A percentile compares a stretch with the other conserved stretches of the same genome.
Evolutionary conservation across 2,888 invertebrate genomes (phyloP).

Genomic region (Leptopterna dolabrata): DNA sequence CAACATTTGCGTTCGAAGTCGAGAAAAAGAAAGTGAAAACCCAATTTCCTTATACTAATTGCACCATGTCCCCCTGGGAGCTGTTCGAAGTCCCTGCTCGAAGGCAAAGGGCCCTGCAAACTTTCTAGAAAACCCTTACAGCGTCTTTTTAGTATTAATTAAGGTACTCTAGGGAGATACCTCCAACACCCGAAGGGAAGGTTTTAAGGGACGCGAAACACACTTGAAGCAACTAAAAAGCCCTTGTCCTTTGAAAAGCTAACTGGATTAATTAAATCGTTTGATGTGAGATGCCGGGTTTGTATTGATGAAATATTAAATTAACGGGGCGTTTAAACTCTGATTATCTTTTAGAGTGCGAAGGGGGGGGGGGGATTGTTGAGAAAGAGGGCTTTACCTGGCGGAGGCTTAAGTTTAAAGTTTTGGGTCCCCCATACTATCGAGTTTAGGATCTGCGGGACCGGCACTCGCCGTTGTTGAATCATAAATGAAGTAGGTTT

Average conservation of each 20-base stretch:
- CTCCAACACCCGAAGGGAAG: neutral
- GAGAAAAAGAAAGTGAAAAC: neutral
- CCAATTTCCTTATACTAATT: neutral
- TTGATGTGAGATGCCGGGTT: conserved; percentile 31
- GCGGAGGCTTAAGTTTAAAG: neutral
- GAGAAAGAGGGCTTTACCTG: neutral
- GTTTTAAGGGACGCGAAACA: conserved; percentile 21
- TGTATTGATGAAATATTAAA: conserved; percentile 49
- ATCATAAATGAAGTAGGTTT: neutral
- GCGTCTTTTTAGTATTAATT: conserved; percentile 43
- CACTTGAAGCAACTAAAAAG: conserved; percentile 24
- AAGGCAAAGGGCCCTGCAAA: neutral
- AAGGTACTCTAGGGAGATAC: conserved; percentile 26
- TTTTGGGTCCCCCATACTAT: neutral
- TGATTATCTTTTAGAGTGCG: conserved; percentile 28
- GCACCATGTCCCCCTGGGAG: neutral
- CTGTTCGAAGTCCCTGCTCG: neutral
- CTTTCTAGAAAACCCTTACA: neutral
- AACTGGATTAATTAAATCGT: conserved; percentile 49
- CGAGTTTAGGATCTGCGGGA: neutral
- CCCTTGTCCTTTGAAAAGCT: conserved; percentile 38
- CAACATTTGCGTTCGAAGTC: neutral
- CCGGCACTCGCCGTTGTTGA: neutral
- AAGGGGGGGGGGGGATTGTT: neutral
- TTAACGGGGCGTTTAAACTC: conserved; percentile 46